phyloP scores from a whole-genome alignment of 1,140 invertebrate genomes.

The Matsumurasca onukii region DNA sequence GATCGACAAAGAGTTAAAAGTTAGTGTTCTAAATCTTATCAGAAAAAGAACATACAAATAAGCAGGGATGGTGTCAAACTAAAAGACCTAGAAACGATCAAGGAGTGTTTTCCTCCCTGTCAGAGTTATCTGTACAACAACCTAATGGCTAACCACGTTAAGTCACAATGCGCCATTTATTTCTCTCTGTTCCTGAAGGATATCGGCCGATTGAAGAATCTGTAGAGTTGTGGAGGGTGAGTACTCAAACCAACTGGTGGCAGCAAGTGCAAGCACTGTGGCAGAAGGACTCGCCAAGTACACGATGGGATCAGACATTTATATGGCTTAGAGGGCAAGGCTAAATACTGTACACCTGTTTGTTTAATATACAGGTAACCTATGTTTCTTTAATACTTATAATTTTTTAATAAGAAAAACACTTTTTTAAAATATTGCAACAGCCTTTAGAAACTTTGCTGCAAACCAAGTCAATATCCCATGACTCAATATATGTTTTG shows the following conservation, averaged over 20 bases:
- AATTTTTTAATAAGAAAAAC: too few relatives aligned
- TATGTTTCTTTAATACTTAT: background rate
- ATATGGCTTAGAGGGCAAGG: constrained; percentile 25
- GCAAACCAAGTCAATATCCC: too few relatives aligned
- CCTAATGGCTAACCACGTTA: constrained; percentile 9
- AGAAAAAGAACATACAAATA: background rate
- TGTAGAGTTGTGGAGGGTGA: constrained; percentile 17
- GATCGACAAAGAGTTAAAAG: background rate
- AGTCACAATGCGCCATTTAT: constrained; percentile 16
- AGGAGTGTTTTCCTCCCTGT: constrained; percentile 17
- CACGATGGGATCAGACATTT: constrained; percentile 19
- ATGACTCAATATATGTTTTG: too few relatives aligned
- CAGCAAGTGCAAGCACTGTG: constrained; percentile 12
- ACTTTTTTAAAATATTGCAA: too few relatives aligned
- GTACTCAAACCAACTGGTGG: constrained; percentile 22
- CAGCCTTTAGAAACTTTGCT: too few relatives aligned
- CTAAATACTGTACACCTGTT: constrained; percentile 8
- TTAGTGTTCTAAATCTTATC: background rate
- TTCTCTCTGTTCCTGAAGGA: constrained; percentile 27
- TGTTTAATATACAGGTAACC: constrained; percentile 24
- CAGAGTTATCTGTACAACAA: constrained; percentile 14
- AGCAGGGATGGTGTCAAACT: background rate
- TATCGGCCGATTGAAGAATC: constrained; percentile 26
- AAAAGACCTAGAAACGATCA: constrained; percentile 1
- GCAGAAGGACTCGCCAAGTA: constrained; percentile 20